Conservation (phyloP, 1,140 invertebrate genomes). For the Pemphigus obesinymphae region DNA sequence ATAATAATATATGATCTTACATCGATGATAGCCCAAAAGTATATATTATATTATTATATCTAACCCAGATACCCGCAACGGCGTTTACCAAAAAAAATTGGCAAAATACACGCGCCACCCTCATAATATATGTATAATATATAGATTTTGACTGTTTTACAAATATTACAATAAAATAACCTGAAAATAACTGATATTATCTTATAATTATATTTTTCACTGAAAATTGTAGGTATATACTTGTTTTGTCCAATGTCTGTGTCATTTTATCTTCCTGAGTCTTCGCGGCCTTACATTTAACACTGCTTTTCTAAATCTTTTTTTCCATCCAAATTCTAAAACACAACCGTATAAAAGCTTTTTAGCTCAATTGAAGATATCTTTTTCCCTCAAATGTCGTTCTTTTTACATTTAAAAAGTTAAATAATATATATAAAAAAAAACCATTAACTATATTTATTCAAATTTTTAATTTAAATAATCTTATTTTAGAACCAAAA, state of each 20-base stretch:
- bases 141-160: no score
- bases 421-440: background rate
- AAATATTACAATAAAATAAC: no score
- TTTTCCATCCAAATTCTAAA: constrained; percentile 10
- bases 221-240: constrained; percentile 2
- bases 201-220: background rate
- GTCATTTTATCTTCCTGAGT: constrained; percentile 12
- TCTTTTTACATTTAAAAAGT: background rate
- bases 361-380: background rate
- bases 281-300: background rate
- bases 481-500: background rate
- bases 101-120: no score
- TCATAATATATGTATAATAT: background rate
- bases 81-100: no score
- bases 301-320: background rate
- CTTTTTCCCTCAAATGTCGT: background rate
- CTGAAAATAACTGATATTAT: constrained; percentile 4
- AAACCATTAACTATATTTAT: constrained; percentile 1
- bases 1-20: no score
- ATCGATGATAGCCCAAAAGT: no score
- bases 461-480: background rate
- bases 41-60: no score
- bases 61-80: no score
- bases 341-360: constrained; percentile 16
- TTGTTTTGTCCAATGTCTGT: constrained; percentile 23